Base-by-base conservation (phyloP, 2,113 vertebrate genomes). In the Melanerpes aurifrons region DNA sequence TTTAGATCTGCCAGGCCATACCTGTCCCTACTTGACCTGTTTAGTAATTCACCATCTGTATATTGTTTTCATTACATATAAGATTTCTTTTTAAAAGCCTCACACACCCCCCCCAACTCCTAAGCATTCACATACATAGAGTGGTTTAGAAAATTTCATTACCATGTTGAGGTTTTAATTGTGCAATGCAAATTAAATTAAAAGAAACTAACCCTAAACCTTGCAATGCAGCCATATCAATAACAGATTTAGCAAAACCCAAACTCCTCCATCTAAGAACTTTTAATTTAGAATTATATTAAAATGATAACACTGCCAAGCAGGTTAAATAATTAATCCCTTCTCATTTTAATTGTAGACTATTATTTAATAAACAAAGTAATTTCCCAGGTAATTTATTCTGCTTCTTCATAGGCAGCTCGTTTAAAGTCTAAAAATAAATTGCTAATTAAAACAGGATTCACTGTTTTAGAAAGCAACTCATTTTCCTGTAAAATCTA, bases 311-410 rank as follows among this genome's bases (percentile, higher is more conserved):
- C 53, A 76, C 92, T 94, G 87, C 77, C 95, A 96, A 97, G 78
- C 73, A 96, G 92, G 79, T 96, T 93, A 96, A 96, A 97, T 97
- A 97, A 96, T 97, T 96, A 96, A 97, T 94, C 93, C 95, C 86
- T 93, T 92, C 88, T 96, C 82, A 94, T 97, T 97, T 97, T 96
- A 97, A 97, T 93, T 96, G 89, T 96, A 95, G 90, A 97, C 91
- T 93, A 97, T 96, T 97, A 96, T 92, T 98, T 96, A 96, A 97
- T 97, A 97, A 98, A 96, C 93, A 97, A 96, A 96, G 94, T 89
- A 96, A 97, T 93, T 94, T 87, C 68, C 61, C 57, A 95, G 85
- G 47, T 95, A 97, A 97, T 97, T 97, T 96, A 97, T 97, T 97
- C 87, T 93, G 53, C 82, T 91, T 82, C 89, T 96, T 97, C 86